phyloP scores from a whole-genome alignment of 2,113 vertebrate genomes.

The Onychorhynchus coronatus region DNA sequence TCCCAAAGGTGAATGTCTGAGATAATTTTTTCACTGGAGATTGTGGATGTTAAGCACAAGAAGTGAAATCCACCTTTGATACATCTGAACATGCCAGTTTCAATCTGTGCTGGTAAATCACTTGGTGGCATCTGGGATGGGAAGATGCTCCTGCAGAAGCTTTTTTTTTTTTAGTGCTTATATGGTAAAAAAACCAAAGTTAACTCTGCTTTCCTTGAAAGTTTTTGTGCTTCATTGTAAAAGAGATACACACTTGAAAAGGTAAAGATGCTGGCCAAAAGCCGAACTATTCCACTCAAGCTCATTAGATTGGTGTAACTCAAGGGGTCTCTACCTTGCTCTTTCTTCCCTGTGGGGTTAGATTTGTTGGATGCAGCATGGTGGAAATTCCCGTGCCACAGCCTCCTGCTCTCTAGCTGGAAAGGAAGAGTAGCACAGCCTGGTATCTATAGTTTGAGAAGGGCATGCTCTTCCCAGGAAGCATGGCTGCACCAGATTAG shows the following conservation, averaged over 20 bases:
- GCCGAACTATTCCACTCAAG: neutral
- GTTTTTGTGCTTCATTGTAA: neutral
- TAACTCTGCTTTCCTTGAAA: neutral
- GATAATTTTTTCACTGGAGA: neutral
- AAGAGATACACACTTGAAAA: neutral
- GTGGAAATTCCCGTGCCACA: neutral
- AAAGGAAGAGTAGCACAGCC: rapidly evolving
- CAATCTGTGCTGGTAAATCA: neutral
- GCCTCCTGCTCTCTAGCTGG: neutral
- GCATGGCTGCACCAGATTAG: neutral
- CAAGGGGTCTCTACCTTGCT: neutral
- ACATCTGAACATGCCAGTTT: neutral
- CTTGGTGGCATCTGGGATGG: rapidly evolving
- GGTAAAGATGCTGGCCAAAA: neutral
- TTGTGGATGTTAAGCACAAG: neutral
- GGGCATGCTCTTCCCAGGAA: neutral
- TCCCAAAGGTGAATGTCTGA: neutral
- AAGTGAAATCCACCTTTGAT: neutral
- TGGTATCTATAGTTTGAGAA: neutral
- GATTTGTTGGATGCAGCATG: neutral
- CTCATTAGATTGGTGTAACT: neutral
- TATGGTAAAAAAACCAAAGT: neutral
- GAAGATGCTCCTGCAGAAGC: neutral
- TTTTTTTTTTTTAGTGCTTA: neutral
- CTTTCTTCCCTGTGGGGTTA: neutral